Evolutionary conservation across 2,113 vertebrate species (phyloP).

Genomic region (Urocitellus parryii): DNA sequence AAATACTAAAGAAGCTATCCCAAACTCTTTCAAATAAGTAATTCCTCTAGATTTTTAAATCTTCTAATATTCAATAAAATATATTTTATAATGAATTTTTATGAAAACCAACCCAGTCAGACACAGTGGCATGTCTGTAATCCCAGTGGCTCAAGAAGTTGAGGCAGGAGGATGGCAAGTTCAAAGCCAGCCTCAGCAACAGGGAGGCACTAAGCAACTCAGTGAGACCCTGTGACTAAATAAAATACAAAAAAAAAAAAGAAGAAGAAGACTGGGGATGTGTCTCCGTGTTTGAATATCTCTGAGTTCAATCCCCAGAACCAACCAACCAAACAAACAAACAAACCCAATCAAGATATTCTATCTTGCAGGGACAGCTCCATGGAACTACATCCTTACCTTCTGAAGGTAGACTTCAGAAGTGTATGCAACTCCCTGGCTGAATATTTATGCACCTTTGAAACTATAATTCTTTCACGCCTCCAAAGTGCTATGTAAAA

Average conservation of each 20-base stretch:
- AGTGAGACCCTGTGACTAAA: too few species aligned
- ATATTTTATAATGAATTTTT: slow-evolving; percentile 40
- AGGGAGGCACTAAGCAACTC: too few species aligned
- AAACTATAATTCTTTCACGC: background rate
- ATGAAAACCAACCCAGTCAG: background rate
- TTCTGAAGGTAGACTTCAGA: background rate
- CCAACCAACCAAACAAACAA: too few species aligned
- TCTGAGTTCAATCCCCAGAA: too few species aligned
- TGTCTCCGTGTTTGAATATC: too few species aligned
- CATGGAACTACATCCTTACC: background rate
- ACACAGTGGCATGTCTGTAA: too few species aligned
- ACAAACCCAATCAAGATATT: background rate
- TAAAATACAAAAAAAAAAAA: too few species aligned
- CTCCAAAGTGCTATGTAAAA: slow-evolving; percentile 6
- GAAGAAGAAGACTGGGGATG: too few species aligned
- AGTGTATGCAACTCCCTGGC: background rate
- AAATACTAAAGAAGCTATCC: slow-evolving; percentile 1
- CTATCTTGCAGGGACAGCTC: background rate
- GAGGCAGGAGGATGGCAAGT: too few species aligned
- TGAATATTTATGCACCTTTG: slow-evolving; percentile 4
- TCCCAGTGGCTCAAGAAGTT: too few species aligned
- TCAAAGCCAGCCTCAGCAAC: too few species aligned
- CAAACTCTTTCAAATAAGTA: slow-evolving; percentile 25
- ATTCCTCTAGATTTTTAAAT: slow-evolving; percentile 4
- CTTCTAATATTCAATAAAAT: slow-evolving; percentile 2